Conservation (phyloP, 37 sponge, comb jelly and placozoan genomes). For the Geodia barretti region DNA sequence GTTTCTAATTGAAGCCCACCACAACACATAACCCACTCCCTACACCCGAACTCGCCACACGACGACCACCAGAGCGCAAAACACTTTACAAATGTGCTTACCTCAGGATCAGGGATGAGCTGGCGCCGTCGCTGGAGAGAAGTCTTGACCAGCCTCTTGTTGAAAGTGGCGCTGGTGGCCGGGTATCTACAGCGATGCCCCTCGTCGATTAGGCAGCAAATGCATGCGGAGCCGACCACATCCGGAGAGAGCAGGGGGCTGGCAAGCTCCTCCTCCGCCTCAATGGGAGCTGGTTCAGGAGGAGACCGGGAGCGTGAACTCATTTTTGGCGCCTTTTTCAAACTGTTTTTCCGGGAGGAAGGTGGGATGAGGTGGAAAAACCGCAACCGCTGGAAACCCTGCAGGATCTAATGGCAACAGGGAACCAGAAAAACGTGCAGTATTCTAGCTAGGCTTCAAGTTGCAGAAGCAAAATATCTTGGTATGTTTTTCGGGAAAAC, state of each 20-base stretch:
- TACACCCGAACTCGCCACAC: background rate
- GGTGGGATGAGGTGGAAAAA: too few species aligned
- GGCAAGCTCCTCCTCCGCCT: background rate
- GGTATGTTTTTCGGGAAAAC: too few species aligned
- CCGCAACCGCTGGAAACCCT: too few species aligned
- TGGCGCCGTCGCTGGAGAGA: slow-evolving; percentile 46
- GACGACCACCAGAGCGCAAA: too few species aligned
- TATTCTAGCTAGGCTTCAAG: too few species aligned
- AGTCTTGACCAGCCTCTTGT: slow-evolving; percentile 41
- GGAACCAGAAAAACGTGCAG: too few species aligned
- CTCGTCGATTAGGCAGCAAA: slow-evolving; percentile 72
- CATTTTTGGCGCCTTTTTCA: slow-evolving; percentile 20
- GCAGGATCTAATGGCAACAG: too few species aligned
- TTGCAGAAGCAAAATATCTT: too few species aligned
- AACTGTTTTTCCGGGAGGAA: too few species aligned
- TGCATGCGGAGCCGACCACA: background rate
- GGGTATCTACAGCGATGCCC: slow-evolving; percentile 60
- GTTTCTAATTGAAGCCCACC: slow-evolving; percentile 39
- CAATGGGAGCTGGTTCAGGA: slow-evolving; percentile 19
- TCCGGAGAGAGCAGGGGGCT: slow-evolving; percentile 16
- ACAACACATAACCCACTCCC: background rate
- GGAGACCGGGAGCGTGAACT: too few species aligned
- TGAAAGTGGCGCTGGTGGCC: slow-evolving; percentile 51
- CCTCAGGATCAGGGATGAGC: slow-evolving; percentile 52
- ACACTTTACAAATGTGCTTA: slow-evolving; percentile 22